Base-by-base conservation (phyloP, 2,888 invertebrate species). In the Heliconius hortense region DNA sequence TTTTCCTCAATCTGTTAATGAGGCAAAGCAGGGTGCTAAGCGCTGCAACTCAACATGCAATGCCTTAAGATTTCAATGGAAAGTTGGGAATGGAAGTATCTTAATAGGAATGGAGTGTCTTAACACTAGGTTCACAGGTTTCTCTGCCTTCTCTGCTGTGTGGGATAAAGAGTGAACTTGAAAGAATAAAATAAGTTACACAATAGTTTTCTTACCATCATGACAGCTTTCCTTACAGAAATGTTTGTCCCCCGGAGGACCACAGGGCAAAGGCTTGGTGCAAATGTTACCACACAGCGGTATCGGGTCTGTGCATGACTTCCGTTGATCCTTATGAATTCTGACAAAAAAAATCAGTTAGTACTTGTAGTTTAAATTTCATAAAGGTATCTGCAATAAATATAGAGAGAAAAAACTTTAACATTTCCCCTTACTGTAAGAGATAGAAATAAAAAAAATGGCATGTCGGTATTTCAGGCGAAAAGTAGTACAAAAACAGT, bases 251-350 rank as follows among this genome's bases (percentile, higher is more conserved):
- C 93, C 93, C 1, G 94, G 89, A 53, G 96, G 96, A 0, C 97
- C 97, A 87, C 97, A 97, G 31, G 93, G 89, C 43, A 97, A 89
- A 2, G 94, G 92, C 84, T 96, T 96, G 68, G 94, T 93, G 84
- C 96, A 96, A 74, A 95, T 91, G 84, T 95, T 96, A 67, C 96
- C 96, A 89, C 98, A 99, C 59, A 96, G 95, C 0, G 98, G 97
- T 80, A 98, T 95, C 0, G 97, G 96, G 88, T 98, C 98, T 10
- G 96, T 92, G 87, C 98, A 98, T 13, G 95, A 95, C 70, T 91
- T 94, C 77, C 98, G 95, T 53, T 89, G 87, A 43, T 94, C 90
- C 60, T 85, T 85, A 8, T 87, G 84, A 35, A 93, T 80, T 78
- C 93, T 93, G 82, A 21, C 53, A 75, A 1, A n/a, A 74, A 31